Conservation (phyloP, 1,140 invertebrate genomes). For the Cherax destructor region DNA sequence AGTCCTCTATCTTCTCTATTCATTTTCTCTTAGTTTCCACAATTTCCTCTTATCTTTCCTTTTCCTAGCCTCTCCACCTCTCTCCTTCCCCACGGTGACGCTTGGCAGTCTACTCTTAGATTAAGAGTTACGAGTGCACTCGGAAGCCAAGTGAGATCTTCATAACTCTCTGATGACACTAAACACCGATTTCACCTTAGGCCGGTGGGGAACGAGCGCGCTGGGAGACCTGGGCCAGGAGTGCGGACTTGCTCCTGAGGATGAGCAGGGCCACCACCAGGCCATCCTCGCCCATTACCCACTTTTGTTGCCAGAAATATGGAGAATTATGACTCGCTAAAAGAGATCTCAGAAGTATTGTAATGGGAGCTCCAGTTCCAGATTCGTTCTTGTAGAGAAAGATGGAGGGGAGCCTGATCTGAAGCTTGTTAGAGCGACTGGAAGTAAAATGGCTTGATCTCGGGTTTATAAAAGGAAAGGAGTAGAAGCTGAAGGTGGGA, state of each 20-base stretch:
- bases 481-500: too few relatives aligned
- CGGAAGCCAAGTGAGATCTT: conserved; percentile 11
- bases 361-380: background rate
- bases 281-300: conserved; percentile 17
- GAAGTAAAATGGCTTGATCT: too few relatives aligned
- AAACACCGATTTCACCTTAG: conserved; percentile 47
- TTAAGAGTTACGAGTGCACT: conserved; percentile 21
- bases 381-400: background rate
- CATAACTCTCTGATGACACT: conserved; percentile 39
- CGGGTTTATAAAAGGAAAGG: too few relatives aligned
- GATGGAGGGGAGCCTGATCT: background rate
- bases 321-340: conserved; percentile 25
- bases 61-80: background rate
- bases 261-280: background rate
- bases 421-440: background rate
- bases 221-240: background rate
- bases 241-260: background rate
- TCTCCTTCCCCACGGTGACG: background rate
- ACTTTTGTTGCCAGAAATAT: conserved; percentile 37
- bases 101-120: conserved; percentile 13
- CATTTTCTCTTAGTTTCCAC: background rate
- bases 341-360: background rate
- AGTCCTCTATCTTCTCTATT: background rate
- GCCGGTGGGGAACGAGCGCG: conserved; percentile 2
- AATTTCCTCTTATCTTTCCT: background rate